Base-by-base conservation (phyloP, 2,797 vertebrate species). In the Phalanger gymnotis region DNA sequence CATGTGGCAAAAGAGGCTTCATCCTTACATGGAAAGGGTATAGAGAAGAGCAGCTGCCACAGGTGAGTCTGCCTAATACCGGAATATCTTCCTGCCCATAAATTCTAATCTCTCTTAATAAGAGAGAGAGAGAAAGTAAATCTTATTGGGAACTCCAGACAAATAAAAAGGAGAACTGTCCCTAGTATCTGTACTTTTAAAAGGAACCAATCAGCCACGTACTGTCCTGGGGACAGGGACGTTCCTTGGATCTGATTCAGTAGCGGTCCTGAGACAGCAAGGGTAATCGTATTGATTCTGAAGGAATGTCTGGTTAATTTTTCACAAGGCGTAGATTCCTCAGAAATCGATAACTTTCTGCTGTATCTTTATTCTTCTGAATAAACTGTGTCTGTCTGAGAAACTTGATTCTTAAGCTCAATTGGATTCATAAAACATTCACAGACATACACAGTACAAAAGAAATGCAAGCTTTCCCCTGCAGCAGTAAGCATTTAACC, bases 251-350 rank as follows among this genome's bases (percentile, higher is more conserved):
- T 96, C 95, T 95, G 97, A 97, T 96, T 97, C 95, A 51, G 95
- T 95, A 98, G 97, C 94, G 98, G 97, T 97, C 95, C 97, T 98
- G 96, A 98, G 96, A 94, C 95, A 98, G 96, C 98, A 98, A 98
- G 98, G 98, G 98, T 98, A 98, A 98, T 98, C 91, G 53, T 98
- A 99, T 99, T 94, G 99, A 99, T 99, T 99, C 98, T 98, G 98
- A 98, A 98, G 98, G 98, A 99, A 99, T 99, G 99, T 99, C 99
- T 99, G 98, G 98, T 99, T 99, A 99, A 99, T 99, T 99, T 99
- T 99, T 99, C 99, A 99, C 98, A 99, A 99, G 99, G 99, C 98
- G 99, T 99, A 99, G 99, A 99, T 99, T 99, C 98, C 99, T 98
- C 98, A 97, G 81, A 99, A 99, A 99, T 99, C 99, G 98, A 99